Evolutionary conservation across 2,888 invertebrate species (phyloP).

Genomic region (Cephus rjabovi): DNA sequence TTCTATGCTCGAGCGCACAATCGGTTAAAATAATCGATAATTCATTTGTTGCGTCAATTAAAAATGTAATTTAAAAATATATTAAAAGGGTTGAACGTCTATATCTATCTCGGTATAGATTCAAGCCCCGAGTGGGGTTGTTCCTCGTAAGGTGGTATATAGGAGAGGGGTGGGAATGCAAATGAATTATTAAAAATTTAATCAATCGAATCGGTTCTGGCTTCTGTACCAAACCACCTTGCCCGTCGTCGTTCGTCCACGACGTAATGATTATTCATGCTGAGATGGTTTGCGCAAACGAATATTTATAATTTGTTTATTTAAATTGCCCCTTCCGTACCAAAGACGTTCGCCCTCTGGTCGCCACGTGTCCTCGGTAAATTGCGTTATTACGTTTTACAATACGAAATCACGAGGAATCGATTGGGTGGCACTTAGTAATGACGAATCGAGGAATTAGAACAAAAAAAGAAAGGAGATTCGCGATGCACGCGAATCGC

Average conservation of each 20-base stretch:
- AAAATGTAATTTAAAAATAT: slow-evolving; percentile 65
- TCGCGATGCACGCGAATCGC: not conserved
- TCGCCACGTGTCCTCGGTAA: slow-evolving; percentile 49
- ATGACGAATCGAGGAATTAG: not conserved
- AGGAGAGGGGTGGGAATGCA: slow-evolving; percentile 55
- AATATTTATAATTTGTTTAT: slow-evolving; percentile 67
- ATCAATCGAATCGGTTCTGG: slow-evolving; percentile 64
- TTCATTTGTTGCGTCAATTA: slow-evolving; percentile 63
- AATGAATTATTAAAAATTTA: slow-evolving; percentile 67
- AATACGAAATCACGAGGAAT: not conserved
- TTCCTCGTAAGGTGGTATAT: slow-evolving; percentile 13
- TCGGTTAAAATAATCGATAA: slow-evolving; percentile 54
- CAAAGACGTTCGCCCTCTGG: slow-evolving; percentile 19
- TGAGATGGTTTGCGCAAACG: slow-evolving; percentile 60
- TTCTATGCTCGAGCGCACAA: slow-evolving; percentile 31
- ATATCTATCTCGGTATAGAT: not conserved
- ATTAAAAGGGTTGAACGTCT: slow-evolving; percentile 51
- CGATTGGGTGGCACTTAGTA: not conserved
- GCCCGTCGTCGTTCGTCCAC: slow-evolving; percentile 46
- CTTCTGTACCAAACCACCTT: slow-evolving; percentile 40
- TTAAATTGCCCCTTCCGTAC: slow-evolving; percentile 54
- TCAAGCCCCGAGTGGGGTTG: not conserved
- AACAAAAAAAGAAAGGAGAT: not conserved
- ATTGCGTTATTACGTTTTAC: slow-evolving; percentile 61
- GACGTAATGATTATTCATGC: slow-evolving; percentile 66